A percentile compares a stretch with the other conserved stretches of the same genome.
Evolutionary conservation across 2,113 vertebrate genomes (phyloP).

Genomic region (Zosterops hypoxanthus): DNA sequence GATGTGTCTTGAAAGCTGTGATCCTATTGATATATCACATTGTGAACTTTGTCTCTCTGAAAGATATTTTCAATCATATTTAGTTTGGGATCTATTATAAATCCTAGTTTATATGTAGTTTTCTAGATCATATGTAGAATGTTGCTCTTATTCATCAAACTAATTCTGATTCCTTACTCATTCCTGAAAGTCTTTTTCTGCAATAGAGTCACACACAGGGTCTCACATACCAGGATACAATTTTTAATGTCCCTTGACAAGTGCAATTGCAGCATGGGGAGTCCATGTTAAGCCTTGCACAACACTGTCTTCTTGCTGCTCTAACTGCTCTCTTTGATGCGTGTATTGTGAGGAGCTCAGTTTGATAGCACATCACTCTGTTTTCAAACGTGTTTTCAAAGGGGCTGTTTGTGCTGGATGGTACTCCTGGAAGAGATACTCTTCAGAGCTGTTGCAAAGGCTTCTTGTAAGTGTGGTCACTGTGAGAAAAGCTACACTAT

Average conservation of each 20-base stretch:
- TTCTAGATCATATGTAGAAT: background rate
- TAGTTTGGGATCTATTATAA: background rate
- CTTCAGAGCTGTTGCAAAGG: background rate
- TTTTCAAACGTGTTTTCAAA: slow-evolving; percentile 11
- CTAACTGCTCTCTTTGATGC: slow-evolving; percentile 11
- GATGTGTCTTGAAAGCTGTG: background rate
- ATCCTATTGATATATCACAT: background rate
- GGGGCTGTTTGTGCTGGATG: background rate
- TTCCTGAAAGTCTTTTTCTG: background rate
- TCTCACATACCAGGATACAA: background rate
- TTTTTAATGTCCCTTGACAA: background rate
- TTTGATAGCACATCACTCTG: background rate
- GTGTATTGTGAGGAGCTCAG: background rate
- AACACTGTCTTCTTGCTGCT: background rate
- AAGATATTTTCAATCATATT: background rate
- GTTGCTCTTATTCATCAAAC: background rate
- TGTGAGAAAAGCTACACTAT: background rate
- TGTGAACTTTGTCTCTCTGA: background rate
- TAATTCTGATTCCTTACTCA: background rate
- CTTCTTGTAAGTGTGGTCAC: background rate
- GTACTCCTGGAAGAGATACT: background rate
- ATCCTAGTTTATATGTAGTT: background rate
- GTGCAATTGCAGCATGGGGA: background rate
- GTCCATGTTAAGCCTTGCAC: background rate
- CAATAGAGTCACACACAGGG: background rate